Evolutionary conservation across 2,797 vertebrate genomes (phyloP).

Genomic region (Catamblyrhynchus diadema): DNA sequence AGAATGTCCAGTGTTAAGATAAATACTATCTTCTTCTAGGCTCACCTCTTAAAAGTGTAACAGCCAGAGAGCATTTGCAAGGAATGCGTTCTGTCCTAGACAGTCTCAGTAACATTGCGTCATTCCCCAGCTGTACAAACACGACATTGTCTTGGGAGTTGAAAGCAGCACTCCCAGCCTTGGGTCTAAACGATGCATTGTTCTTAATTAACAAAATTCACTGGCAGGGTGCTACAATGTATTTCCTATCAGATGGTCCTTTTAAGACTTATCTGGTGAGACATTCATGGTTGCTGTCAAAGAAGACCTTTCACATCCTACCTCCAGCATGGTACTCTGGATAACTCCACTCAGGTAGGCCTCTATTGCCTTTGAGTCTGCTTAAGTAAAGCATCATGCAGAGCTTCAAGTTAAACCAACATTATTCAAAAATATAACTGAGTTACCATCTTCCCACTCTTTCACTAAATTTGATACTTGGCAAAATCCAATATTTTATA

Average conservation of each 20-base stretch:
- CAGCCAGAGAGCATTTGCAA: not conserved
- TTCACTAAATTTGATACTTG: not conserved
- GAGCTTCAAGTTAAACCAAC: not conserved
- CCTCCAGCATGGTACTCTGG: not conserved
- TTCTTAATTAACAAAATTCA: not conserved
- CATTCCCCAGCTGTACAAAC: not conserved
- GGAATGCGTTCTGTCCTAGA: not conserved
- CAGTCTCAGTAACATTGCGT: not conserved
- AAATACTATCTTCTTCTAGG: not conserved
- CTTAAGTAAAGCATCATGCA: not conserved
- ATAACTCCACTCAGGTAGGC: not conserved
- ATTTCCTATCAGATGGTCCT: not conserved
- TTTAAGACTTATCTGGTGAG: not conserved
- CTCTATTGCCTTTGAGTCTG: not conserved
- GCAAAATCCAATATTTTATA: not conserved
- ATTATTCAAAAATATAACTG: not conserved
- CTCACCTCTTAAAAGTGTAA: not conserved
- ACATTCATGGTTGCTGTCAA: not conserved
- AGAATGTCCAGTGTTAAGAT: not conserved
- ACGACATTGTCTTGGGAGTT: not conserved
- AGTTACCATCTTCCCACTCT: not conserved
- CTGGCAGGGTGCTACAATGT: not conserved
- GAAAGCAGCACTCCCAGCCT: not conserved
- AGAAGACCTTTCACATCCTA: not conserved
- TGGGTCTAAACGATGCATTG: not conserved